A percentile compares a stretch with the other conserved stretches of the same genome.
Evolutionary conservation across 2,113 vertebrate genomes (phyloP).

Genomic region (Pristiophorus japonicus): DNA sequence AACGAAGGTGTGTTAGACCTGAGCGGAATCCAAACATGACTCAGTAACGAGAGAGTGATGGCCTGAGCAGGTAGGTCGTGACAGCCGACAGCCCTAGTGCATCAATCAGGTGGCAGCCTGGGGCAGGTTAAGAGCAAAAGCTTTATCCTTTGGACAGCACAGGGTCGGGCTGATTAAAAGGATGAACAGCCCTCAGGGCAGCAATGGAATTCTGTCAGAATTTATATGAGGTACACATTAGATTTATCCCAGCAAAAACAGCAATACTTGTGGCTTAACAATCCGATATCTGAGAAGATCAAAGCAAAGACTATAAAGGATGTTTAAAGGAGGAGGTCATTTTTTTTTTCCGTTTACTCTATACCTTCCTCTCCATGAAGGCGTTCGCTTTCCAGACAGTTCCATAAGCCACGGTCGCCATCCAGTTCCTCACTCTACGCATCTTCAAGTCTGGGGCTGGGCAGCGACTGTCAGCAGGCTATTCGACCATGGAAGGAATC

Average conservation of each 20-base stretch:
- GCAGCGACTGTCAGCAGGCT: not conserved
- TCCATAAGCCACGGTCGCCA: not conserved
- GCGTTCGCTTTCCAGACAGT: not conserved
- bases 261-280: not conserved
- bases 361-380: not conserved
- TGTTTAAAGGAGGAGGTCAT: not conserved
- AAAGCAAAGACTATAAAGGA: not conserved
- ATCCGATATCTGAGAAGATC: not conserved
- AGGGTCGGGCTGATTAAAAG: not conserved
- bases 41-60: not conserved
- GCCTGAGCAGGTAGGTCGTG: not conserved
- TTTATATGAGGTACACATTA: not conserved
- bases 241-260: not conserved
- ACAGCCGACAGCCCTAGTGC: not conserved
- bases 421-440: not conserved
- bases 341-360: not conserved
- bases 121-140: not conserved
- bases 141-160: not conserved
- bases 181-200: not conserved
- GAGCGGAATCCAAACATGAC: not conserved
- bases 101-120: not conserved
- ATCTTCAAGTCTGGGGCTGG: not conserved
- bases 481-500: not conserved
- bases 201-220: not conserved
- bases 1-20: not conserved